A percentile compares a stretch with the other conserved stretches of the same genome.
phyloP scores from a whole-genome alignment of 2,797 vertebrate species.

The Arnoldichthys spilopterus region DNA sequence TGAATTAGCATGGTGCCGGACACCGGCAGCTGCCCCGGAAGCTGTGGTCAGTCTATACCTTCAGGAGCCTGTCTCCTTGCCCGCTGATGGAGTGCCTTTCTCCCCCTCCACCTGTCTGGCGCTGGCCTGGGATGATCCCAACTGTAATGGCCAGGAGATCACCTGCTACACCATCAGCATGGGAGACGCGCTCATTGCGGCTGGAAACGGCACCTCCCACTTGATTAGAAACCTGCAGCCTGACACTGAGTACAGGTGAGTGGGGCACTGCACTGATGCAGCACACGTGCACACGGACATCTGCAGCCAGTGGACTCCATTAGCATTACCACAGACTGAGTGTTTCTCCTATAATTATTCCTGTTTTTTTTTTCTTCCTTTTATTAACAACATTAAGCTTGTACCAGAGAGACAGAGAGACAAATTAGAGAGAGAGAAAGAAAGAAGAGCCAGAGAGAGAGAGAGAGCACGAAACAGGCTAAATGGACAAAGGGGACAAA shows the following conservation, averaged over 20 bases:
- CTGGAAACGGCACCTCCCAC: constrained; percentile 82
- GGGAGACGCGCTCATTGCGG: constrained; percentile 79
- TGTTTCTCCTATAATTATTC: not conserved
- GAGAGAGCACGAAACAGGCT: not conserved
- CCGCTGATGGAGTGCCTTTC: constrained; percentile 65
- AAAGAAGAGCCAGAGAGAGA: not conserved
- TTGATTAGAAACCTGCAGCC: constrained; percentile 88
- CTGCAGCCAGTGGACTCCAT: not conserved
- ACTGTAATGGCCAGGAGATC: constrained; percentile 92
- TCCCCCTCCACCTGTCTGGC: constrained; percentile 90
- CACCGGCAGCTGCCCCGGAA: constrained; percentile 86
- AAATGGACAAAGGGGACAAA: not conserved
- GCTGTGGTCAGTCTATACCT: constrained; percentile 79
- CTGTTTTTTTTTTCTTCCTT: not conserved
- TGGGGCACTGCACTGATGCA: not conserved
- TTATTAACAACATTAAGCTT: not conserved
- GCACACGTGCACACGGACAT: not conserved
- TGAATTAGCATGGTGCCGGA: constrained; percentile 86
- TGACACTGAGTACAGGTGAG: constrained; percentile 93
- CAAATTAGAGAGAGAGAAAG: not conserved
- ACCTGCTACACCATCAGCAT: constrained; percentile 87
- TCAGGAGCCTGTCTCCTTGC: constrained; percentile 77
- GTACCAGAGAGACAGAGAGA: not conserved
- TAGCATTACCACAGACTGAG: not conserved
- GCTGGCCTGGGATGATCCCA: constrained; percentile 93